A percentile compares a stretch with the other conserved stretches of the same genome.
Evolutionary conservation across 2,797 vertebrate genomes (phyloP).

Genomic region (Lophotriccus pileatus): DNA sequence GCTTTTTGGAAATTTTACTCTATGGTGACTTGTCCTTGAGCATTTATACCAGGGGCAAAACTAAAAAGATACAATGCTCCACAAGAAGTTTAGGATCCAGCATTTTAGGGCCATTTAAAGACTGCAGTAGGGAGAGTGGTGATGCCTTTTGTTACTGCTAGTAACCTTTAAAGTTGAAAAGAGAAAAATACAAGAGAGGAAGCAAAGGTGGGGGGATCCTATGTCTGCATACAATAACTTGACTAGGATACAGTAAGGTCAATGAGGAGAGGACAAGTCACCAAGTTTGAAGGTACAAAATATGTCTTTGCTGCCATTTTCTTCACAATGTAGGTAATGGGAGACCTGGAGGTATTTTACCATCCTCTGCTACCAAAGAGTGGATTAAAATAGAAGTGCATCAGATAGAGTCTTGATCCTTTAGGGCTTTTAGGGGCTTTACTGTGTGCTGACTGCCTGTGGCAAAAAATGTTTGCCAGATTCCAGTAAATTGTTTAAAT

Average conservation of each 20-base stretch:
- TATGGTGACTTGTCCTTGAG: background rate
- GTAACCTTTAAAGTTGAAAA: background rate
- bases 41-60: background rate
- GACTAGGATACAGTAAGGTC: background rate
- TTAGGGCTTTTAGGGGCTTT: background rate
- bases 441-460: background rate
- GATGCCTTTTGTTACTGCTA: background rate
- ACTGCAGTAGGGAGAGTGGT: fast-evolving
- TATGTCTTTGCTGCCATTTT: background rate
- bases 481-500: conserved; percentile 1
- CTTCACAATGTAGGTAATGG: background rate
- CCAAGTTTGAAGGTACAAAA: background rate
- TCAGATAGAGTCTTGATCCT: background rate
- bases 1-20: background rate
- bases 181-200: background rate
- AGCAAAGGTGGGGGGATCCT: background rate
- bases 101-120: background rate
- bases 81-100: background rate
- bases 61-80: background rate
- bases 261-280: background rate
- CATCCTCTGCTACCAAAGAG: background rate
- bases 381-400: background rate
- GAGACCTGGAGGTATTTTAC: background rate
- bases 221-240: background rate
- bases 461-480: background rate